Percentiles rank a stretch among this genome's conserved stretches.
Evolutionary conservation across 2,797 vertebrate genomes (phyloP).

Genomic region (Mus caroli): DNA sequence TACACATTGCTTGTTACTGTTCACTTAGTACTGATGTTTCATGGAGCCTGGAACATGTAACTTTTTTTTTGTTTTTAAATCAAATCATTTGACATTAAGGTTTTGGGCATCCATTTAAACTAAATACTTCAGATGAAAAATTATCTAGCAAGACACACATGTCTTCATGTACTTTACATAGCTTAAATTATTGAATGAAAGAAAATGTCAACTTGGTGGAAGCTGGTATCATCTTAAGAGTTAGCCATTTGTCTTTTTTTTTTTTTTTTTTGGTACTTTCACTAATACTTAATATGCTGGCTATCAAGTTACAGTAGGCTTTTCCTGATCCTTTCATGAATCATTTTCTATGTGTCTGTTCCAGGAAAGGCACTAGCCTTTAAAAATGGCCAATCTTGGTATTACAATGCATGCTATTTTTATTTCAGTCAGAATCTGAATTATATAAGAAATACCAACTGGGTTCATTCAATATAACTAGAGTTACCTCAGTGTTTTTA

Average conservation of each 20-base stretch:
- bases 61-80: conserved; percentile 12
- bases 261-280: neutral
- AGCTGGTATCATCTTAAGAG: neutral
- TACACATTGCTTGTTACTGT: neutral
- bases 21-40: neutral
- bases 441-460: neutral
- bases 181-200: neutral
- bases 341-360: neutral
- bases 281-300: neutral
- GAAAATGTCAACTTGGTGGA: neutral
- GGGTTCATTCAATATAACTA: neutral
- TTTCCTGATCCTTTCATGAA: neutral
- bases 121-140: neutral
- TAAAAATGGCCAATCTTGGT: neutral
- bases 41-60: neutral
- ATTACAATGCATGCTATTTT: neutral
- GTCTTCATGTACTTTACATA: neutral
- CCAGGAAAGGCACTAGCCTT: neutral
- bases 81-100: neutral
- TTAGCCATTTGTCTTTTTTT: neutral
- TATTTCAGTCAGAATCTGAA: conserved; percentile 5
- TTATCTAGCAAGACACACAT: neutral
- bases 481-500: conserved; percentile 21
- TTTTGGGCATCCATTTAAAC: conserved; percentile 24
- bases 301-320: neutral